Percentiles rank a stretch among this genome's conserved stretches.
Conservation (phyloP, 1,140 invertebrate species). For the Panagrolaimus sp. region DNA sequence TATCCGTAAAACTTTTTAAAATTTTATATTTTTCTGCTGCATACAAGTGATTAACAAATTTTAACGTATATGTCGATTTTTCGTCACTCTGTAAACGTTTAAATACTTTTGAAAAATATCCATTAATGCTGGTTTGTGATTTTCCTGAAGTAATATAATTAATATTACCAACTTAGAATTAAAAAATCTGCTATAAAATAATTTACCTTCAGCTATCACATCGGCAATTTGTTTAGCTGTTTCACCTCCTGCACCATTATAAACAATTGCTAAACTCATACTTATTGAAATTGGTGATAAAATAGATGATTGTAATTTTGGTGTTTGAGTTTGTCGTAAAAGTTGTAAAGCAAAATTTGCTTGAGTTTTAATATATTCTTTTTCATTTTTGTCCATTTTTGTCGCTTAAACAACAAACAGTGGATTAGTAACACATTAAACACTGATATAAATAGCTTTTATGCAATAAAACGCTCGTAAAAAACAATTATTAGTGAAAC, state of each 20-base stretch:
- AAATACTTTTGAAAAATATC: too few species aligned
- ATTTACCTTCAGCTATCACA: constrained; percentile 22
- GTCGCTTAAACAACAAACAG: too few species aligned
- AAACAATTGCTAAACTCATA: constrained; percentile 36
- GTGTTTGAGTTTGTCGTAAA: neutral
- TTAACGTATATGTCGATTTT: neutral
- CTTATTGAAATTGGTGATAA: constrained; percentile 45
- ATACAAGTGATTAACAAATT: constrained; percentile 20
- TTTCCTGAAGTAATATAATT: too few species aligned
- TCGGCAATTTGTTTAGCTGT: constrained; percentile 26
- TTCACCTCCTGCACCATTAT: constrained; percentile 35
- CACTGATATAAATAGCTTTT: too few species aligned
- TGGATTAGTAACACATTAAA: too few species aligned
- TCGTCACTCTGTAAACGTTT: neutral
- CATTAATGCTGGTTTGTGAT: too few species aligned
- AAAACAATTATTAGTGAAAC: too few species aligned
- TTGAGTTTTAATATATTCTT: neutral
- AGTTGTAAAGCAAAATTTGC: constrained; percentile 24
- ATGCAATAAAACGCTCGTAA: too few species aligned
- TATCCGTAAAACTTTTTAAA: neutral
- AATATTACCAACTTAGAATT: neutral
- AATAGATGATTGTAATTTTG: constrained; percentile 14
- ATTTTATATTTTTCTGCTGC: constrained; percentile 10
- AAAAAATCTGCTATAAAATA: neutral
- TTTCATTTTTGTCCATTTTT: too few species aligned